Evolutionary conservation across 2,113 vertebrate species (phyloP), one percentile per base, ranked within the genome.

Genomic region (Oryzias javanicus): DNA sequence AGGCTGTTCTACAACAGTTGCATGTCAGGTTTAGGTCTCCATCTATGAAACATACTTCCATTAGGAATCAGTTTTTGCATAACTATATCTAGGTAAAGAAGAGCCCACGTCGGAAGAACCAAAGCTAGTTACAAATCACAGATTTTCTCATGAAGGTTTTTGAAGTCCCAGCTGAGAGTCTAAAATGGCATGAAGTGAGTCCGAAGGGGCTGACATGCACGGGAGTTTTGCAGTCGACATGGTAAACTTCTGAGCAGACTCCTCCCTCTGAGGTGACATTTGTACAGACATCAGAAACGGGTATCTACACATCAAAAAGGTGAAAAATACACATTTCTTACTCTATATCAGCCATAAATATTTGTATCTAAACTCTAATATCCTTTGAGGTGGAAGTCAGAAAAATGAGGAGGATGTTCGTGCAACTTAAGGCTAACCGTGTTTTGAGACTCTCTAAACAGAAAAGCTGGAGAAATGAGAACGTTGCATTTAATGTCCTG

Each of bases 1-100:
- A 61, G 41, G 47, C 55, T 68, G 59, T 58, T 64, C 35, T 47
- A 18, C 45, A 46, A 46, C 45, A 66, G 69, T 67, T 63, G 59
- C 41, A 66, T 51, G 73, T 54, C 77, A 82, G 76, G 70, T 72
- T 66, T 69, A 75, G 80, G 83, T 81, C 80, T 48, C 52, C 70
- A 57, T 70, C 79, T 78, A 77, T 78, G 66, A 82, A 86, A 82
- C 74, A 66, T 59, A 81, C 78, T 79, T 80, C 82, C 86, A 76
- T 76, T 66, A 73, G 80, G 84, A 82, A 85, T 84, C 78, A 74
- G 82, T 79, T 81, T 80, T 90, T 91, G 85, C 88, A 90, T 89
- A 89, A 88, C 85, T 82, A 84, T 63, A 69, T 85, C 87, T 82
- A 84, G 83, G 80, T 83, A 81, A 85, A 81, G 74, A 78, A 69